phyloP scores from a whole-genome alignment of 2,113 vertebrate genomes.

The Salvelinus namaycush region DNA sequence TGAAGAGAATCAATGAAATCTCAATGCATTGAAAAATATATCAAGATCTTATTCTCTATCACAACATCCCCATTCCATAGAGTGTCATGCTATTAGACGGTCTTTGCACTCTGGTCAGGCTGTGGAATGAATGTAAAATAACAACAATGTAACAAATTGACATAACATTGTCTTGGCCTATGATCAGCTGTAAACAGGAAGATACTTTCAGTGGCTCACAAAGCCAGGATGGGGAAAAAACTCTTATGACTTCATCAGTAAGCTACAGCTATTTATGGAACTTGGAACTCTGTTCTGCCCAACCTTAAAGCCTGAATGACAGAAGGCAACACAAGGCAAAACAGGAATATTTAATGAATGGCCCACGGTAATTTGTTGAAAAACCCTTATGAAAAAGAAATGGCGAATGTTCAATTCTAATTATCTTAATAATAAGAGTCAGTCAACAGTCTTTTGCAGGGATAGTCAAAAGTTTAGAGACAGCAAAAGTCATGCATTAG shows the following conservation, averaged over 20 bases:
- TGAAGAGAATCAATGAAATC: too few species aligned
- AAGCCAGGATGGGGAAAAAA: constrained; percentile 70
- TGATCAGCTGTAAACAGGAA: constrained; percentile 59
- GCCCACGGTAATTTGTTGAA: constrained; percentile 49
- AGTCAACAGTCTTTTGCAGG: neutral
- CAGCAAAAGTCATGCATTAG: too few species aligned
- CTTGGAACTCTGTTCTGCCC: constrained; percentile 28
- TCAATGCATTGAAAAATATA: too few species aligned
- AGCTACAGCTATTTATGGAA: constrained; percentile 53
- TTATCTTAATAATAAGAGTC: neutral
- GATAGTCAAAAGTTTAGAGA: neutral
- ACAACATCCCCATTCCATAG: neutral
- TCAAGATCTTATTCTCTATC: too few species aligned
- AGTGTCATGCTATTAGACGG: neutral
- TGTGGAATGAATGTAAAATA: too few species aligned
- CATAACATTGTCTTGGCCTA: neutral
- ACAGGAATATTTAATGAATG: constrained; percentile 67
- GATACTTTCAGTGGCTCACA: constrained; percentile 58
- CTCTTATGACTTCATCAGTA: constrained; percentile 56
- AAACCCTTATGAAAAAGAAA: neutral
- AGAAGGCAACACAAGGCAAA: constrained; percentile 66
- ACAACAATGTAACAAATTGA: neutral
- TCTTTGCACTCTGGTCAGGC: neutral
- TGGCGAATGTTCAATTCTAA: neutral
- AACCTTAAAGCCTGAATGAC: constrained; percentile 29